These are phyloP conservation scores for Perizoma flavofasciatum DNA, from an alignment of 2,888 invertebrate species.

Conservation along the genomic window DNA sequence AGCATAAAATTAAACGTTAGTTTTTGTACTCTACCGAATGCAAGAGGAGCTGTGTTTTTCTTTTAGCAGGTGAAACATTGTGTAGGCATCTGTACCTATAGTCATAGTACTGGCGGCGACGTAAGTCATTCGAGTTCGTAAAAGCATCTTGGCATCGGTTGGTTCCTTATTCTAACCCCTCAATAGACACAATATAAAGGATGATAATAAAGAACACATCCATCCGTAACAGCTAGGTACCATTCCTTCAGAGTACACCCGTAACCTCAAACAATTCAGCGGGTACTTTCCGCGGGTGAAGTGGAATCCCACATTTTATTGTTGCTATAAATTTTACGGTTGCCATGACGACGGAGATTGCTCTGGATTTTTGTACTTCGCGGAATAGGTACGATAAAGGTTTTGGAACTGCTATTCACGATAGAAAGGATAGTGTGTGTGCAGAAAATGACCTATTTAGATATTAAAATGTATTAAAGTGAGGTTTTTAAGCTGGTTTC, in stretches of 20 bases:
- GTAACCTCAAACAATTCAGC: constrained; percentile 50
- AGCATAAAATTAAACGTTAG: constrained; percentile 2
- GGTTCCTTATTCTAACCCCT: neutral
- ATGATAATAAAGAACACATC: constrained; percentile 16
- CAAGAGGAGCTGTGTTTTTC: neutral
- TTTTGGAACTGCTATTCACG: constrained; percentile 17
- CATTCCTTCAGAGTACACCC: constrained; percentile 29
- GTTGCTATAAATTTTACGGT: constrained; percentile 77
- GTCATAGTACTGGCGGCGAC: too few species aligned
- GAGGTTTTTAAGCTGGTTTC: too few species aligned
- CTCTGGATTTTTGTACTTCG: constrained; percentile 74
- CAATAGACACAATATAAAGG: neutral
- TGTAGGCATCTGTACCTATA: neutral
- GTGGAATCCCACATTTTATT: constrained; percentile 79
- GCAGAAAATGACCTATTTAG: too few species aligned
- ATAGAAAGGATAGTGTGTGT: constrained; percentile 10
- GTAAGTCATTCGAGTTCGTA: too few species aligned
- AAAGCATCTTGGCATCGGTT: too few species aligned
- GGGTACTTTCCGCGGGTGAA: constrained; percentile 63
- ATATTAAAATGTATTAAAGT: too few species aligned
- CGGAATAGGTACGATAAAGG: constrained; percentile 30
- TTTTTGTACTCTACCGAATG: neutral
- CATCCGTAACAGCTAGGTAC: constrained; percentile 17
- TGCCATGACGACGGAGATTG: constrained; percentile 73
- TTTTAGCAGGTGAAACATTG: neutral